A percentile compares a stretch with the other conserved stretches of the same genome.
Evolutionary conservation across 2,113 vertebrate genomes (phyloP).

Genomic region (Alectura lathami): DNA sequence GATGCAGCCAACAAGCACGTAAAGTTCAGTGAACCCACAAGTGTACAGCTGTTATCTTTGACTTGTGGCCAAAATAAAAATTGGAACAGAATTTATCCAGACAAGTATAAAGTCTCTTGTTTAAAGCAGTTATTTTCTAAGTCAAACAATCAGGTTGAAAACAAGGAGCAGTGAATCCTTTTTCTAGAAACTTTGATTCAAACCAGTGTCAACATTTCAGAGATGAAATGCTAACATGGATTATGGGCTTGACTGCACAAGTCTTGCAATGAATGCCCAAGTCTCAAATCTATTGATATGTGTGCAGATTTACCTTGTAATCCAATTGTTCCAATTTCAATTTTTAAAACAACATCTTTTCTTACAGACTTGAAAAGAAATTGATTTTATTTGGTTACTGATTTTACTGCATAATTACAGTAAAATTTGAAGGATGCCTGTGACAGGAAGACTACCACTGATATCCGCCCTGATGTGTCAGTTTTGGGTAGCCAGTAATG

Average conservation of each 20-base stretch:
- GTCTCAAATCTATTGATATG: neutral
- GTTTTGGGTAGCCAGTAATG: neutral
- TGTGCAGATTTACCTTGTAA: constrained; percentile 15
- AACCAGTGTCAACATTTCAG: constrained; percentile 60
- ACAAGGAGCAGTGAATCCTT: constrained; percentile 64
- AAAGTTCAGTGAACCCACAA: constrained; percentile 91
- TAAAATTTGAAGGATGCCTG: neutral
- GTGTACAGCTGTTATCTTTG: constrained; percentile 93
- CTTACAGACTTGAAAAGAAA: neutral
- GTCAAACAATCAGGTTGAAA: constrained; percentile 78
- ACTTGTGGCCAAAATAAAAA: constrained; percentile 91
- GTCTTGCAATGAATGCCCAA: neutral
- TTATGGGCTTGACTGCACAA: constrained; percentile 62
- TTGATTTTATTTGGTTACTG: constrained; percentile 11
- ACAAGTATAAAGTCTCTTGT: constrained; percentile 79
- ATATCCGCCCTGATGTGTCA: neutral
- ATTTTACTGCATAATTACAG: neutral
- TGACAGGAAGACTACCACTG: neutral
- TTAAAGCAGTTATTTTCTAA: constrained; percentile 77
- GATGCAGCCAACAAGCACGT: constrained; percentile 83
- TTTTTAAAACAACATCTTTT: neutral
- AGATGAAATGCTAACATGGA: constrained; percentile 66
- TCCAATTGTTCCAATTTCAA: constrained; percentile 20
- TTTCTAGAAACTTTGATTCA: constrained; percentile 64
- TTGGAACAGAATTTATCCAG: constrained; percentile 80